Conservation (phyloP, 2,797 vertebrate species). For the Fistularia tabacaria region DNA sequence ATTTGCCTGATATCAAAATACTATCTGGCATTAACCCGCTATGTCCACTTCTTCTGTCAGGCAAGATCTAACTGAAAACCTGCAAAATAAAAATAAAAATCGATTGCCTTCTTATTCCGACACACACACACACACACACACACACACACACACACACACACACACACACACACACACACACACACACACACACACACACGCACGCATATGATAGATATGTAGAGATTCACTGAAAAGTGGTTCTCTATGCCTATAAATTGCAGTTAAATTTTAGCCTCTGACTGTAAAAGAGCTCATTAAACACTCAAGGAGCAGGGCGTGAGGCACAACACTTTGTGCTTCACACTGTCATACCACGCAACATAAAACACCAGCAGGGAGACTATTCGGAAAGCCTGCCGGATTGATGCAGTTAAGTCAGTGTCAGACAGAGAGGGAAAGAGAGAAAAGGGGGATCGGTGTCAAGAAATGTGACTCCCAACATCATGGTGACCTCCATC, state of each 20-base stretch:
- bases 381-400: conserved; percentile 17
- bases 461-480: conserved; percentile 49
- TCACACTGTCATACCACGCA: conserved; percentile 16
- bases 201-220: neutral
- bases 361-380: conserved; percentile 37
- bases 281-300: conserved; percentile 58
- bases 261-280: conserved; percentile 24
- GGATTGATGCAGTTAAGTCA: conserved; percentile 12
- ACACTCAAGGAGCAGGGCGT: conserved; percentile 36
- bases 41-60: no score
- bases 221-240: conserved; percentile 13
- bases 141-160: no score
- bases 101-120: no score
- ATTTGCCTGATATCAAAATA: neutral
- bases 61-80: no score
- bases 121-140: no score
- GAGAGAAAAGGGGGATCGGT: conserved; percentile 4
- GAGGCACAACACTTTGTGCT: conserved; percentile 22
- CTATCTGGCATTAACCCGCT: no score
- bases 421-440: conserved; percentile 1
- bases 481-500: conserved; percentile 53
- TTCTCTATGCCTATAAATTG: conserved; percentile 35
- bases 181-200: no score
- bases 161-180: no score
- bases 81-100: no score